Percentiles rank a stretch among this genome's conserved stretches.
Evolutionary conservation across 2,888 invertebrate genomes (phyloP).

Genomic region (Minunthozetes semirufus): DNA sequence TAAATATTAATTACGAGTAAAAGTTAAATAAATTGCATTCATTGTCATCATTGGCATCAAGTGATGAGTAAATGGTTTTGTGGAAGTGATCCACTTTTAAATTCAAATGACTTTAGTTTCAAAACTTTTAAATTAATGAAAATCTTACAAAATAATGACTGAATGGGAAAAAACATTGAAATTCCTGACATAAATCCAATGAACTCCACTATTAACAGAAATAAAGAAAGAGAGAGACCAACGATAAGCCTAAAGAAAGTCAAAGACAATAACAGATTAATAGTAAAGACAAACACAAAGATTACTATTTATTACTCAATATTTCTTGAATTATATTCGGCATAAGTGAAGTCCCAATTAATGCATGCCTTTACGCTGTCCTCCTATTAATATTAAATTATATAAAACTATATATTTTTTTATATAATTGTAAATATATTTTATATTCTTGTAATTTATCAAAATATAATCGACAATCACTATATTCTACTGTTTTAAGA

Average conservation of each 20-base stretch:
- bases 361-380: background rate
- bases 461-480: background rate
- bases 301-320: background rate
- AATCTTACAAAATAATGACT: background rate
- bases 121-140: background rate
- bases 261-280: background rate
- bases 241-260: background rate
- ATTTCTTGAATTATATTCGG: background rate
- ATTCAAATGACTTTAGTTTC: no score
- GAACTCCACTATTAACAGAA: background rate
- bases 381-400: background rate
- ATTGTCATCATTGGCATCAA: background rate
- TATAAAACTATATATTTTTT: no score
- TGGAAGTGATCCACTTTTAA: no score
- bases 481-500: no score
- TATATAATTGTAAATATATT: no score
- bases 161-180: slow-evolving; percentile 9
- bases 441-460: background rate
- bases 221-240: background rate
- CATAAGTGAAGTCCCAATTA: background rate
- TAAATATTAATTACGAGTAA: background rate
- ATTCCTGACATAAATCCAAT: background rate
- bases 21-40: background rate
- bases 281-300: background rate
- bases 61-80: no score